Conservation (phyloP, 2,888 invertebrate species). For the Acrobasis consociella region DNA sequence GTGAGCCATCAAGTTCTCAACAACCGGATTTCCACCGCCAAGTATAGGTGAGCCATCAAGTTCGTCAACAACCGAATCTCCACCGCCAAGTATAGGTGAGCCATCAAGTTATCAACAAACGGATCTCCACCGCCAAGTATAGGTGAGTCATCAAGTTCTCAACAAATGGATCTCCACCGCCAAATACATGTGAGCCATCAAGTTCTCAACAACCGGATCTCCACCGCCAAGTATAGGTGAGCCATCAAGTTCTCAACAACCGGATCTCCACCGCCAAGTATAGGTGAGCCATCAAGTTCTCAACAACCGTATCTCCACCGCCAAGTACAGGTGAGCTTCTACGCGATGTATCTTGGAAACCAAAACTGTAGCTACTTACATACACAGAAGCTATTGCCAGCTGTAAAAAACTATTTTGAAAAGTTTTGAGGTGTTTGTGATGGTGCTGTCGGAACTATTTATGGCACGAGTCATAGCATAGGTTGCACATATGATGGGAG, state of each 20-base stretch:
- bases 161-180: slow-evolving; percentile 97
- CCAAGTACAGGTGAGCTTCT: slow-evolving; percentile 93
- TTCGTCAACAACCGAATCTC: slow-evolving; percentile 95
- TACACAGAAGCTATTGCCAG: no score
- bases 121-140: slow-evolving; percentile 99
- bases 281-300: slow-evolving; percentile 89
- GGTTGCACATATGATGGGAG: no score
- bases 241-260: slow-evolving; percentile 92
- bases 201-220: slow-evolving; percentile 95
- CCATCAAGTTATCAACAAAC: slow-evolving; percentile 93
- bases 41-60: slow-evolving; percentile 92
- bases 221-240: slow-evolving; percentile 97
- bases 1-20: slow-evolving; percentile 89
- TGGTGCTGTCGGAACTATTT: no score
- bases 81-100: slow-evolving; percentile 96
- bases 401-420: no score
- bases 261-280: slow-evolving; percentile 99
- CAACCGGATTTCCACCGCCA: slow-evolving; percentile 98
- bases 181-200: slow-evolving; percentile 92
- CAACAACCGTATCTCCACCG: slow-evolving; percentile 96
- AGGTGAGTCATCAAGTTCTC: slow-evolving; percentile 88
- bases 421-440: no score
- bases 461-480: no score
- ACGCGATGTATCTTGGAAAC: no score
- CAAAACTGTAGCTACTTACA: no score